Base-by-base conservation (phyloP, 1,140 invertebrate genomes). In the Nebria ingens region DNA sequence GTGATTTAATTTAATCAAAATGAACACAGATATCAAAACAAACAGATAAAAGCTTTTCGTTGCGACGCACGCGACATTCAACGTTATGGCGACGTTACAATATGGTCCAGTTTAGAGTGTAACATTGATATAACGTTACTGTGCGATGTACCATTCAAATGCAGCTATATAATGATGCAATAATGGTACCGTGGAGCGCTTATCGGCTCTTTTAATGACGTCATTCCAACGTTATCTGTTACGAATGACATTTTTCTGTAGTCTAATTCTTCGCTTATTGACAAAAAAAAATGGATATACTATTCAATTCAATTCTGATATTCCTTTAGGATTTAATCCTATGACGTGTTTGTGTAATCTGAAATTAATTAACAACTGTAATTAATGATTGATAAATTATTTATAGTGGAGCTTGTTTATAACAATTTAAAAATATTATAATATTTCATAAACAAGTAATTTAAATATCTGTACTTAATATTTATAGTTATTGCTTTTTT, bases 201-300 rank as follows among this genome's bases (percentile, higher is more conserved):
- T 45, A 45, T 45, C 40, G 40, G 40, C 9, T 9, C 40, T 45
- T 45, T 45, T 45, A 45, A 45, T 45, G 40, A 45, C 40, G 15
- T 45, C 40, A 45, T 45, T 45, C 15, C 40, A 34, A 45, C 40
- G 40, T 45, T 45, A 45, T 45, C 40, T 45, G 40, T 45, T 17
- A 17, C 40, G 17, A 45, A 45, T 45, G 40, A 45, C 40, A 45
- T 45, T 45, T 45, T 45, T 45, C 40, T 45, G 40, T 12, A 45
- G 9, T 45, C 40, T 45, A 45, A 45, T 45, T 45, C 40, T 9
- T 17, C n/a, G 40, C 17, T 45, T 45, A 45, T 45, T 45, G 17
- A 45, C 40, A n/a, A n/a, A n/a, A n/a, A n/a, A n/a, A n/a, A n/a
- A n/a, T n/a, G n/a, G n/a, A n/a, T n/a, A n/a, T n/a, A n/a, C n/a